A percentile compares a stretch with the other conserved stretches of the same genome.
Conservation (phyloP, 2,888 invertebrate genomes). For the Leptothorax acervorum region DNA sequence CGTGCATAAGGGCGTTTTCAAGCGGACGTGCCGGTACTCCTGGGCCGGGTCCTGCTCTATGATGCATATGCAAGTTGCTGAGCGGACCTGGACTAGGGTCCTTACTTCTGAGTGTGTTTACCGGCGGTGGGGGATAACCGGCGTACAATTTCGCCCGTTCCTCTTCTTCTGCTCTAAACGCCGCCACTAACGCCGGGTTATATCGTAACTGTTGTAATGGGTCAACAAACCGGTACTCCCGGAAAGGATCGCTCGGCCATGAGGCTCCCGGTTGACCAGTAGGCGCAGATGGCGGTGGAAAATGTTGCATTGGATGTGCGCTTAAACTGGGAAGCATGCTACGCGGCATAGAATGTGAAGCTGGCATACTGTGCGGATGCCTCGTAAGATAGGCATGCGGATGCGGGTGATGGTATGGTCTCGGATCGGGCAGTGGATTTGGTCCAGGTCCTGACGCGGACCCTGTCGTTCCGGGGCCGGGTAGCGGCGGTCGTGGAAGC, state of each 20-base stretch:
- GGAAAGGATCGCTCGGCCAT: conserved; percentile 90
- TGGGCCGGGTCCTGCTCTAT: conserved; percentile 86
- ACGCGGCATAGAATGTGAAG: conserved; percentile 87
- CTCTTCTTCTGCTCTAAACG: conserved; percentile 90
- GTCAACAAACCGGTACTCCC: conserved; percentile 90
- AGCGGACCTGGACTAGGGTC: conserved; percentile 86
- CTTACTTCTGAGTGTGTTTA: conserved; percentile 86
- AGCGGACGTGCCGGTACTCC: conserved; percentile 84
- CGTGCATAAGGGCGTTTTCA: conserved; percentile 81
- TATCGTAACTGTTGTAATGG: conserved; percentile 90
- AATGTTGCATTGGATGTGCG: conserved; percentile 86
- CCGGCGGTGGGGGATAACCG: conserved; percentile 88
- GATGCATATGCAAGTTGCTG: conserved; percentile 87
- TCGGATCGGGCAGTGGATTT: conserved; percentile 86
- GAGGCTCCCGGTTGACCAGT: conserved; percentile 87
- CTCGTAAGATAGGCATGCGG: conserved; percentile 85
- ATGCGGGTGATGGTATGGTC: conserved; percentile 87
- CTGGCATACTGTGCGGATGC: conserved; percentile 86
- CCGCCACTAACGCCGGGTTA: conserved; percentile 90
- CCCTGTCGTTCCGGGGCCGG: conserved; percentile 67
- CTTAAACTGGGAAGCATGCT: conserved; percentile 86
- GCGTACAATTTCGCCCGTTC: conserved; percentile 92
- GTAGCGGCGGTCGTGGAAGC: conserved; percentile 82
- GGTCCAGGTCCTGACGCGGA: conserved; percentile 83
- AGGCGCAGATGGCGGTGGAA: conserved; percentile 85